A percentile compares a stretch with the other conserved stretches of the same genome.
These are phyloP conservation scores for Heliconius ismenius DNA, from an alignment of 2,888 invertebrate species.

Conservation along the genomic window DNA sequence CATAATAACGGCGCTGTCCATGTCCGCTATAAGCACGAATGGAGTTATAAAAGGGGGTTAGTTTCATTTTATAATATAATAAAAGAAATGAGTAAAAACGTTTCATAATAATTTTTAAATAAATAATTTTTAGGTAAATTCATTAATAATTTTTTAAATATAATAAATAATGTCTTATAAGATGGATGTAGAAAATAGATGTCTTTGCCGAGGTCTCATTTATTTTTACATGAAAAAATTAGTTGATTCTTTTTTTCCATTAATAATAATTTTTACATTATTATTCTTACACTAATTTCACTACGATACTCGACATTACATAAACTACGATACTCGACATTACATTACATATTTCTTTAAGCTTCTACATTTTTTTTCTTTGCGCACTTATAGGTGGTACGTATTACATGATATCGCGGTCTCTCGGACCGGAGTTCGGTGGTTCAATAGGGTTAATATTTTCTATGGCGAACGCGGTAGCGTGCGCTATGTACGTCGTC, in stretches of 20 bases:
- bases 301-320: too few relatives aligned
- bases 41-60: slow-evolving; percentile 98
- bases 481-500: slow-evolving; percentile 98
- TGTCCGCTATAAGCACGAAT: slow-evolving; percentile 99
- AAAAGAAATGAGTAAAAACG: background rate
- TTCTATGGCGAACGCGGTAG: slow-evolving; percentile 97
- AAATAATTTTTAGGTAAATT: too few relatives aligned
- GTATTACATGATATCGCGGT: slow-evolving; percentile 98
- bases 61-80: background rate
- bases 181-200: too few relatives aligned
- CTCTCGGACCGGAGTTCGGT: slow-evolving; percentile 98
- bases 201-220: too few relatives aligned
- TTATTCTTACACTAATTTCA: too few relatives aligned
- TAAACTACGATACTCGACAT: too few relatives aligned
- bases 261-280: background rate
- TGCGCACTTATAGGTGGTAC: slow-evolving; percentile 89
- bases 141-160: background rate
- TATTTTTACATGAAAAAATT: too few relatives aligned
- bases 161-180: background rate
- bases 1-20: slow-evolving; percentile 95
- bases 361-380: background rate
- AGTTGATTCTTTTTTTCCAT: too few relatives aligned
- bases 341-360: background rate
- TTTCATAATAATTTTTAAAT: too few relatives aligned
- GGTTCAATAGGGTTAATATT: slow-evolving; percentile 97